A percentile compares a stretch with the other conserved stretches of the same genome.
Conservation (phyloP, 2,797 vertebrate species). For the Gobionotothen gibberifrons region DNA sequence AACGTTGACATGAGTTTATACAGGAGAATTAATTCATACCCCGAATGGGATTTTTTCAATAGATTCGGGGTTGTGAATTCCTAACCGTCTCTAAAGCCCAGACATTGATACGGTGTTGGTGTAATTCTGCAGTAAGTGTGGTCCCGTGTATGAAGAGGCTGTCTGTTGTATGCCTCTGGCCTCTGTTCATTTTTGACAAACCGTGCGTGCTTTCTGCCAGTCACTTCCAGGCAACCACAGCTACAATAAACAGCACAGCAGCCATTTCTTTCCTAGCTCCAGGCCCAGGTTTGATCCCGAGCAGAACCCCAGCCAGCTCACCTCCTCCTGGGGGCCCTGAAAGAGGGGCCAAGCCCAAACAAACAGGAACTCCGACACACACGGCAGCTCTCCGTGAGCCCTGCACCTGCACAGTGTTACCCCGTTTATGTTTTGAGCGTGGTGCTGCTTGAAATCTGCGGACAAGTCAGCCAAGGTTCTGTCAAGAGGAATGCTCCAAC, state of each 20-base stretch:
- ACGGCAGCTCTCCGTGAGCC: constrained; percentile 74
- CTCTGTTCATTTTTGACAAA: constrained; percentile 77
- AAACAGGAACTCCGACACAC: constrained; percentile 83
- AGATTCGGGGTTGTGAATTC: constrained; percentile 65
- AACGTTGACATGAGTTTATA: constrained; percentile 61
- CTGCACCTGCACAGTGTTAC: constrained; percentile 92
- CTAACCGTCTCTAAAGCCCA: constrained; percentile 45
- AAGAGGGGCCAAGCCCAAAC: constrained; percentile 89
- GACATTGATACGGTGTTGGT: constrained; percentile 66
- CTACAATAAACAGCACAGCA: constrained; percentile 82
- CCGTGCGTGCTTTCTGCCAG: constrained; percentile 75
- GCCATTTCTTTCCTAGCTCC: constrained; percentile 55
- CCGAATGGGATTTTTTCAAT: constrained; percentile 63
- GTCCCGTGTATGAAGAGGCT: constrained; percentile 71
- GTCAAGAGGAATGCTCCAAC: not conserved
- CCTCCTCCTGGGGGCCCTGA: constrained; percentile 82
- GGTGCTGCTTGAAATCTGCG: constrained; percentile 16
- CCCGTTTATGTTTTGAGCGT: constrained; percentile 28
- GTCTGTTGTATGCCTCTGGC: constrained; percentile 76
- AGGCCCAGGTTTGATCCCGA: constrained; percentile 86
- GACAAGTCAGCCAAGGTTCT: constrained; percentile 16
- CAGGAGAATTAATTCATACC: constrained; percentile 61
- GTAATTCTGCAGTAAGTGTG: constrained; percentile 69
- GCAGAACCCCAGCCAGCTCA: constrained; percentile 87
- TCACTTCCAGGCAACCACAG: constrained; percentile 79